phyloP scores from a whole-genome alignment of 2,888 invertebrate species.

The Dicycla oo region DNA sequence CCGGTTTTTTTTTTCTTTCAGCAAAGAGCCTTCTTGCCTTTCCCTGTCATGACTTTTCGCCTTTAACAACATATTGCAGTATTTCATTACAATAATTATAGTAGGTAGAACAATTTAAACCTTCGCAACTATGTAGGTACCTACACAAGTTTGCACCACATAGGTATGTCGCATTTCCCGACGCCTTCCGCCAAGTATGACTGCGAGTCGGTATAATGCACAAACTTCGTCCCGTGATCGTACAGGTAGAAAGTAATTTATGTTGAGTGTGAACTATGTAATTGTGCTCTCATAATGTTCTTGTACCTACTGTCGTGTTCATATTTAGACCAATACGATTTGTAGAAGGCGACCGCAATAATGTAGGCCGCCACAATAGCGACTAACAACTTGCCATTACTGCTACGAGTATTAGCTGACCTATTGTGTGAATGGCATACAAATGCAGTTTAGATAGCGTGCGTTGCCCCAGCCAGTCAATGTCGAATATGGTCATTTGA shows the following conservation, averaged over 20 bases:
- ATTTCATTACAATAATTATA: constrained; percentile 23
- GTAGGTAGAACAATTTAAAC: constrained; percentile 37
- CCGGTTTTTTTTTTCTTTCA: no score
- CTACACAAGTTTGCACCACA: constrained; percentile 27
- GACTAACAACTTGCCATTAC: constrained; percentile 37
- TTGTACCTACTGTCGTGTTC: constrained; percentile 2
- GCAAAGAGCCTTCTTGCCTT: neutral
- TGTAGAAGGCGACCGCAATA: constrained; percentile 34
- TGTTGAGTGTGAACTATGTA: constrained; percentile 36
- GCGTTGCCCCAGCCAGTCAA: no score
- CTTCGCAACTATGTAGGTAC: neutral
- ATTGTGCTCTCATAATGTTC: neutral
- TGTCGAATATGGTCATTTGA: no score
- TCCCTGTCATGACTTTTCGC: constrained; percentile 2
- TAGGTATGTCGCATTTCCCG: constrained; percentile 32
- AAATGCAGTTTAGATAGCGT: constrained; percentile 24
- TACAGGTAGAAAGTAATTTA: constrained; percentile 35
- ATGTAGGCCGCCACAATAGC: constrained; percentile 51
- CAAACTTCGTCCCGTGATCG: constrained; percentile 35
- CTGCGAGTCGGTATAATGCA: constrained; percentile 33
- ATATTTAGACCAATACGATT: constrained; percentile 45
- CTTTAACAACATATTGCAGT: constrained; percentile 7
- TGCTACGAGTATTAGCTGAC: no score
- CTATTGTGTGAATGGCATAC: constrained; percentile 39
- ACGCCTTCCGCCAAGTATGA: constrained; percentile 27